A percentile compares a stretch with the other conserved stretches of the same genome.
Evolutionary conservation across 2,888 invertebrate genomes (phyloP).

Genomic region (Brachyptera risi): DNA sequence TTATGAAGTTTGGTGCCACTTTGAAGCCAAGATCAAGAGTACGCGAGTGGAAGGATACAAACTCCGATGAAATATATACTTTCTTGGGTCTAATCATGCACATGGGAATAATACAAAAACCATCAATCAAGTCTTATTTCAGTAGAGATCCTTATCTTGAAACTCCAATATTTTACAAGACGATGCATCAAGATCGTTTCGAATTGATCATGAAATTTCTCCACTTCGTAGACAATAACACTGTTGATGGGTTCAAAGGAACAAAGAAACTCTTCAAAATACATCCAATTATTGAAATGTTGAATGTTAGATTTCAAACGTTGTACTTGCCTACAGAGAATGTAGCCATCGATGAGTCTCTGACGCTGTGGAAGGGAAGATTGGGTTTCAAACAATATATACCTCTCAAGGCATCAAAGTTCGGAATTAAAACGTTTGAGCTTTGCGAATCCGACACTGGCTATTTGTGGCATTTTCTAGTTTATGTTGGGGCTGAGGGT

Average conservation of each 20-base stretch:
- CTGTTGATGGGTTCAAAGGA: neutral
- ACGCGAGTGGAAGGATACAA: neutral
- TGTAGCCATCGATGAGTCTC: neutral
- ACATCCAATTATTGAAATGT: neutral
- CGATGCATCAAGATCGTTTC: neutral
- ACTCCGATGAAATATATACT: neutral
- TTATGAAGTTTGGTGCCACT: too few species aligned
- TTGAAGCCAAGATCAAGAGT: neutral
- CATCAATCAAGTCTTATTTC: neutral
- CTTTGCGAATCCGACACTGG: neutral
- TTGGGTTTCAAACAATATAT: neutral
- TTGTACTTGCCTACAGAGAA: neutral
- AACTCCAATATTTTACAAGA: neutral
- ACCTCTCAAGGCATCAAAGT: neutral
- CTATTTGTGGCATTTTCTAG: too few species aligned
- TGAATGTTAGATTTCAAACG: neutral
- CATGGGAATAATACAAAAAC: slow-evolving; percentile 9
- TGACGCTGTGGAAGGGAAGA: neutral
- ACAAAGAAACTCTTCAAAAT: neutral
- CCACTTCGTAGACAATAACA: slow-evolving; percentile 4
- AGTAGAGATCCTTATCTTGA: neutral
- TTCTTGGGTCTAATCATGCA: neutral
- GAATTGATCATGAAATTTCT: neutral
- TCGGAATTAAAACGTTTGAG: slow-evolving; percentile 14
- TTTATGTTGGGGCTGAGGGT: too few species aligned